Percentiles rank a stretch among this genome's conserved stretches.
These are phyloP conservation scores for Ennomos erosarius DNA, from an alignment of 2,888 invertebrate genomes.

Conservation along the genomic window DNA sequence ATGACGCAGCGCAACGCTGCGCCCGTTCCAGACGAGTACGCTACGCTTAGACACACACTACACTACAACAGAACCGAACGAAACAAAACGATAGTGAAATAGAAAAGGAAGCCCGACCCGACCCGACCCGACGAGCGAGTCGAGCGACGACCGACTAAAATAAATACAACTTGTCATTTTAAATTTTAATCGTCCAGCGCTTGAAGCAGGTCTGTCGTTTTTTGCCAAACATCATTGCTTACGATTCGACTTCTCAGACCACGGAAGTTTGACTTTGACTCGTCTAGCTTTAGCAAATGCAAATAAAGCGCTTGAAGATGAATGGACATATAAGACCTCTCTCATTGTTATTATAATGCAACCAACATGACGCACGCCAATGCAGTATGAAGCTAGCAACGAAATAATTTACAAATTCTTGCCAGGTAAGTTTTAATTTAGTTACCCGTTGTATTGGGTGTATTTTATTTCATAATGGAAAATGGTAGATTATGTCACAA, in stretches of 20 bases:
- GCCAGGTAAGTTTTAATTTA: no score
- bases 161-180: slow-evolving; percentile 70
- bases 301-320: slow-evolving; percentile 60
- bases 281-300: slow-evolving; percentile 12
- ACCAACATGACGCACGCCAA: slow-evolving; percentile 77
- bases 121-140: slow-evolving; percentile 9
- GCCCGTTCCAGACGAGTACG: slow-evolving; percentile 61
- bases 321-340: slow-evolving; percentile 46
- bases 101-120: slow-evolving; percentile 59
- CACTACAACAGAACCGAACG: no score
- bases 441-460: no score
- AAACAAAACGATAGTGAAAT: no score
- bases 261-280: no score
- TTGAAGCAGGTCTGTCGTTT: slow-evolving; percentile 42
- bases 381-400: slow-evolving; percentile 67
- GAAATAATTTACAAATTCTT: slow-evolving; percentile 23
- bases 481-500: no score
- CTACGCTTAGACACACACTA: slow-evolving; percentile 41
- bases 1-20: slow-evolving; percentile 57
- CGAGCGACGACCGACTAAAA: slow-evolving; percentile 52
- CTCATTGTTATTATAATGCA: slow-evolving; percentile 83
- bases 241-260: no score
- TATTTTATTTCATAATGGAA: no score
- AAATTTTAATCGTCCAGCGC: slow-evolving; percentile 55
- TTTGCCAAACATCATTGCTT: background rate